Evolutionary conservation across 2,113 vertebrate species (phyloP), one percentile per base, ranked within the genome.

Genomic region (Perccottus glenii): DNA sequence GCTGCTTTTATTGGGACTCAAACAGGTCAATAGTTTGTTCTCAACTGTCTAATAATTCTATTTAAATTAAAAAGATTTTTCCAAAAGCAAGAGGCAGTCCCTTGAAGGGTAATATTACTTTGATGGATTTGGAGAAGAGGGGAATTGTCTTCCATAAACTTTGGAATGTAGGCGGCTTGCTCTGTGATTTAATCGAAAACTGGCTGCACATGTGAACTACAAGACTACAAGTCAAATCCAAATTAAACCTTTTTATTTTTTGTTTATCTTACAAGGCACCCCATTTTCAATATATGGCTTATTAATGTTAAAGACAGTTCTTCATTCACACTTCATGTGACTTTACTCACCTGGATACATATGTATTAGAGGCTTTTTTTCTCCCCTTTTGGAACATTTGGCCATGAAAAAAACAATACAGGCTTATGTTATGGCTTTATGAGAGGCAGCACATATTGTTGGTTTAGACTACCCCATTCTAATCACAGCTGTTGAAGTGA

Each of bases 131-230:
- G 45, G 44, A 47, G 38, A 68, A 71, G 66, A 33, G 68, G 12
- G 43, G 60, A 86, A 81, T 80, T 72, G 33, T 52, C 36, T 63
- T 77, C 73, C 67, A 78, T 85, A 82, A 87, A 83, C 64, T 44
- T 46, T 66, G 70, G 81, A 89, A 89, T 89, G 78, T 65, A 49
- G 67, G 55, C 48, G 57, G 73, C 32, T 76, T 55, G 57, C 44
- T 72, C 42, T 35, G 38, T 59, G 67, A 75, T 71, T 68, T 56
- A 14, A 58, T 9, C 51, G 59, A 84, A 73, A 85, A 81, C 57
- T 75, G 61, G 64, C 86, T 75, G 67, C 77, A 82, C 55, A 62
- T 87, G 82, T 82, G 74, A 35, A 42, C 47, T 4, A 52, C 6
- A 65, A 6, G 12, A 80, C 67, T 82, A 64, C 77, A 51, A 78